Evolutionary conservation across 2,113 vertebrate genomes (phyloP).

Genomic region (Serilophus lunatus): DNA sequence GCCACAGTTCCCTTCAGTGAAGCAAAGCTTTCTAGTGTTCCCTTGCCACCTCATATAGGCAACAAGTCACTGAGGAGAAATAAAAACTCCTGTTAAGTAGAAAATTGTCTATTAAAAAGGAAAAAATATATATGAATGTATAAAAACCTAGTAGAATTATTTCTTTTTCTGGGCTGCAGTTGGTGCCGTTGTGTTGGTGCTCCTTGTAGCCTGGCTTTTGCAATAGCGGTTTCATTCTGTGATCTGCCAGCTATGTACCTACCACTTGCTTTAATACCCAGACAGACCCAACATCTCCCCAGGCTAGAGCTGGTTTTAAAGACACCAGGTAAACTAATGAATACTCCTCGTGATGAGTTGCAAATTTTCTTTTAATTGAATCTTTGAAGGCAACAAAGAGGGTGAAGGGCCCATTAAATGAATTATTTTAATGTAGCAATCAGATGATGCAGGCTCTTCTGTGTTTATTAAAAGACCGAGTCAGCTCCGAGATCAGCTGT

Average conservation of each 20-base stretch:
- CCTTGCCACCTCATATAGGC: background rate
- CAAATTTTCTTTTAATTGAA: conserved; percentile 65
- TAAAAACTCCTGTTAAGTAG: background rate
- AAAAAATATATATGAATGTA: background rate
- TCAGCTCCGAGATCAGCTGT: conserved; percentile 36
- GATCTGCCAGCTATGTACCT: background rate
- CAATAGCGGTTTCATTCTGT: background rate
- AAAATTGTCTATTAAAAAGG: background rate
- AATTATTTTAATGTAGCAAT: conserved; percentile 61
- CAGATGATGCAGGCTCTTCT: conserved; percentile 37
- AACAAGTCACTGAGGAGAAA: background rate
- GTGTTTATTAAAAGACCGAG: conserved; percentile 27
- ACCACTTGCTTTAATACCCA: background rate
- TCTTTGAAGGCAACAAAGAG: conserved; percentile 48
- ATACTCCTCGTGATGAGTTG: conserved; percentile 24
- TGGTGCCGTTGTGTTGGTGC: background rate
- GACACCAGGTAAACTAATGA: conserved; percentile 31
- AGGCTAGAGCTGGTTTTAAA: conserved; percentile 32
- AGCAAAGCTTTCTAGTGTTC: background rate
- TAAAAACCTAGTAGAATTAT: background rate
- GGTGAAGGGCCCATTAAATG: conserved; percentile 50
- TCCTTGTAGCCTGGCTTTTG: background rate
- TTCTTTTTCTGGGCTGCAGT: background rate
- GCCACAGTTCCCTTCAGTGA: background rate
- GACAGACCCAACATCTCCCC: background rate